Conservation (phyloP, 2,888 invertebrate genomes). For the Xestobium rufovillosum region DNA sequence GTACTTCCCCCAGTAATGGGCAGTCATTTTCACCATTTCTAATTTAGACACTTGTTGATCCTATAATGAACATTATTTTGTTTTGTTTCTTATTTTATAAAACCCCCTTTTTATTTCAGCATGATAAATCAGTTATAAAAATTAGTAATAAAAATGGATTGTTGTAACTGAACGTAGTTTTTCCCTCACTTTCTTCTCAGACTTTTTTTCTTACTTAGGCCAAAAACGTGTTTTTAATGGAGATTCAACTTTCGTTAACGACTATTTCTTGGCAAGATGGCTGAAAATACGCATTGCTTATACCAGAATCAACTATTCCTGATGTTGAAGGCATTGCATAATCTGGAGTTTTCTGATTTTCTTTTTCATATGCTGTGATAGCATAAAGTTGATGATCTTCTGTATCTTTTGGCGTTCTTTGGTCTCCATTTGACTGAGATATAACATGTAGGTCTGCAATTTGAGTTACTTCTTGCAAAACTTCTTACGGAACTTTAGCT, state of each 20-base stretch:
- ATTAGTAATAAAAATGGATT: constrained; percentile 8
- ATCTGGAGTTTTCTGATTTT: too few species aligned
- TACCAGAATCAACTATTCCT: too few species aligned
- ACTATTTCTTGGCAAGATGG: constrained; percentile 9
- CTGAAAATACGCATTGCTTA: constrained; percentile 5
- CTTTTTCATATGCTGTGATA: too few species aligned
- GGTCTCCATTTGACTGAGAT: too few species aligned
- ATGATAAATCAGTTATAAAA: constrained; percentile 8
- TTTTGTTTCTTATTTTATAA: constrained; percentile 6
- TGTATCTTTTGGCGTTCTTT: too few species aligned
- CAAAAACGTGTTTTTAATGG: constrained; percentile 13
- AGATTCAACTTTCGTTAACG: constrained; percentile 6
- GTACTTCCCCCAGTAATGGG: not conserved
- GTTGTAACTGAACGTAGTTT: constrained; percentile 9
- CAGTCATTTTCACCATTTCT: not conserved
- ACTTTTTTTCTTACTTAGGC: constrained; percentile 9
- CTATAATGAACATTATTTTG: not conserved
- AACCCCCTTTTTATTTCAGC: constrained; percentile 6
- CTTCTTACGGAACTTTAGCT: too few species aligned
- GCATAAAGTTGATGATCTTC: too few species aligned
- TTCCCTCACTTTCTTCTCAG: not conserved
- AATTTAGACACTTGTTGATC: constrained; percentile 1
- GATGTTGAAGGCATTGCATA: too few species aligned
- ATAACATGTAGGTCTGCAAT: too few species aligned
- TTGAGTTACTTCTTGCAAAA: too few species aligned